Conservation (phyloP, 2,888 invertebrate species). For the Meteorus cinctellus region DNA sequence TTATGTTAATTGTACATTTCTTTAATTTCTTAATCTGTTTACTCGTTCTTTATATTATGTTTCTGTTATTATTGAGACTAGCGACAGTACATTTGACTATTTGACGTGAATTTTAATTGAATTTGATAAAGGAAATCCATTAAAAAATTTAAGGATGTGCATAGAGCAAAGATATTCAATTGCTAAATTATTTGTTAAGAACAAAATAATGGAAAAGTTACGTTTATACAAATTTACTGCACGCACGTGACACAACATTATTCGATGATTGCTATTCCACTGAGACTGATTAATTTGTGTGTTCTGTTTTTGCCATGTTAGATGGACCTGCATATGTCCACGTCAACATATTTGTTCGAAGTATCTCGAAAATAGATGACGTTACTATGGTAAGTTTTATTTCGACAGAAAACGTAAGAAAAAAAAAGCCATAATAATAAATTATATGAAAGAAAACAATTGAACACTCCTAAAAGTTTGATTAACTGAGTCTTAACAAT, state of each 20-base stretch:
- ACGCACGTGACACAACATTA: slow-evolving; percentile 39
- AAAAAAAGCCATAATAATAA: slow-evolving; percentile 52
- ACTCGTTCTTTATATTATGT: background rate
- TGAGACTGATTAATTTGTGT: slow-evolving; percentile 70
- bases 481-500: background rate
- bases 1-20: background rate
- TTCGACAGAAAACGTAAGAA: slow-evolving; percentile 34
- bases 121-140: background rate
- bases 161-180: slow-evolving; percentile 18
- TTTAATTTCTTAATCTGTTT: background rate
- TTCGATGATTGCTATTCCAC: slow-evolving; percentile 49
- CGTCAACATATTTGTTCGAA: slow-evolving; percentile 99
- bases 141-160: background rate
- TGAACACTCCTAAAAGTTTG: slow-evolving; percentile 36
- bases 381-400: slow-evolving; percentile 96
- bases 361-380: slow-evolving; percentile 99
- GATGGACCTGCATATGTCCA: slow-evolving; percentile 96
- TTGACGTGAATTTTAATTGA: slow-evolving; percentile 9
- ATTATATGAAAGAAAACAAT: slow-evolving; percentile 48
- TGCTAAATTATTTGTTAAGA: slow-evolving; percentile 16
- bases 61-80: background rate
- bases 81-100: background rate
- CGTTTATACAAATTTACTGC: slow-evolving; percentile 32
- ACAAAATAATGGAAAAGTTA: slow-evolving; percentile 24
- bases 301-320: slow-evolving; percentile 75